These are phyloP conservation scores for Torymus auratus DNA, from an alignment of 2,888 invertebrate species.

Conservation along the genomic window DNA sequence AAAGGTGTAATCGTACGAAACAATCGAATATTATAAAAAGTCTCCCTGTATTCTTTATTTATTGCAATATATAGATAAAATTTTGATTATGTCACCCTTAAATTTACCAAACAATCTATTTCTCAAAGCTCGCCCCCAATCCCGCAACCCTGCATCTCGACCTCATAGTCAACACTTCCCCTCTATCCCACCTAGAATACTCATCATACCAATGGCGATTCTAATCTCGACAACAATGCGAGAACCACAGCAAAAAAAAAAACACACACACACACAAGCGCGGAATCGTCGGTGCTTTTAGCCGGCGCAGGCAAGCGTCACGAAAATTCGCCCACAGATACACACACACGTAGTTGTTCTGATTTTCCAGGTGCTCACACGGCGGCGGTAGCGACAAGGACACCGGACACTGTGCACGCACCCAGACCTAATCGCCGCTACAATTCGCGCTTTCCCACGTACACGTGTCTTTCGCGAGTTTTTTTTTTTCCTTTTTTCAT, in stretches of 20 bases:
- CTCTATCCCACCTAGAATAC: no score
- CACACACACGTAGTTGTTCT: constrained; percentile 6
- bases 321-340: constrained; percentile 22
- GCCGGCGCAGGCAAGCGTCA: constrained; percentile 27
- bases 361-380: constrained; percentile 41
- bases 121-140: no score
- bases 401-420: constrained; percentile 68
- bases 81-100: no score
- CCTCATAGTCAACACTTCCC: no score
- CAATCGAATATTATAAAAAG: no score
- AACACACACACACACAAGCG: not conserved
- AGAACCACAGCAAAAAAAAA: not conserved
- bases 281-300: constrained; percentile 2
- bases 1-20: no score
- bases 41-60: no score
- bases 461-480: not conserved
- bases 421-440: constrained; percentile 64
- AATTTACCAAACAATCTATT: no score
- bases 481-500: not conserved
- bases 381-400: constrained; percentile 63
- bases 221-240: constrained; percentile 1
- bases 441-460: constrained; percentile 66
- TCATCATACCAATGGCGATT: not conserved
- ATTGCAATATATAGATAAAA: no score
- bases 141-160: no score